Conservation (phyloP, 2,113 vertebrate species). For the Lepisosteus oculatus region DNA sequence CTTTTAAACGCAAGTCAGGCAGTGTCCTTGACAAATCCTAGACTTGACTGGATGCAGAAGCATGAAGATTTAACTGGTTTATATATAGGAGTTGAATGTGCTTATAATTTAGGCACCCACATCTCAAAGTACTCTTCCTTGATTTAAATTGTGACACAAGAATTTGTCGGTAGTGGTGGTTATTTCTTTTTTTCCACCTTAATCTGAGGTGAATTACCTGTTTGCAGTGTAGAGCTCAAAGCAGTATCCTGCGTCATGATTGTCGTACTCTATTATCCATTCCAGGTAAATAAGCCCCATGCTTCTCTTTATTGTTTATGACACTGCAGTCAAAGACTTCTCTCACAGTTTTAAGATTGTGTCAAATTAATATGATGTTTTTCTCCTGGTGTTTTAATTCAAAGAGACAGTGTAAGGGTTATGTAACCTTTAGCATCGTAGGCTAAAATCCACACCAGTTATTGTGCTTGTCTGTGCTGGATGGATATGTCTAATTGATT, state of each 20-base stretch:
- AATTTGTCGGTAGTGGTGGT: too few relatives aligned
- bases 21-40: too few relatives aligned
- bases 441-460: background rate
- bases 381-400: background rate
- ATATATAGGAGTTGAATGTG: too few relatives aligned
- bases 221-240: background rate
- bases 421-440: background rate
- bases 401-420: background rate
- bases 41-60: too few relatives aligned
- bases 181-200: too few relatives aligned
- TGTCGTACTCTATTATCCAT: background rate
- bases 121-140: too few relatives aligned
- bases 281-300: background rate
- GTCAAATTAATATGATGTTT: slow-evolving; percentile 4
- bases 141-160: too few relatives aligned
- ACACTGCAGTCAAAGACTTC: background rate
- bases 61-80: too few relatives aligned
- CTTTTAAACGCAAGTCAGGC: too few relatives aligned
- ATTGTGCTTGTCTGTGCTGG: background rate
- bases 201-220: background rate
- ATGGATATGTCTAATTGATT: background rate
- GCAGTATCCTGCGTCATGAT: background rate
- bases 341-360: background rate
- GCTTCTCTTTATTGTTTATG: background rate
- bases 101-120: too few relatives aligned